Percentiles rank a stretch among this genome's conserved stretches.
These are phyloP conservation scores for Notolabrus celidotus DNA, from an alignment of 2,797 vertebrate genomes.

Conservation along the genomic window DNA sequence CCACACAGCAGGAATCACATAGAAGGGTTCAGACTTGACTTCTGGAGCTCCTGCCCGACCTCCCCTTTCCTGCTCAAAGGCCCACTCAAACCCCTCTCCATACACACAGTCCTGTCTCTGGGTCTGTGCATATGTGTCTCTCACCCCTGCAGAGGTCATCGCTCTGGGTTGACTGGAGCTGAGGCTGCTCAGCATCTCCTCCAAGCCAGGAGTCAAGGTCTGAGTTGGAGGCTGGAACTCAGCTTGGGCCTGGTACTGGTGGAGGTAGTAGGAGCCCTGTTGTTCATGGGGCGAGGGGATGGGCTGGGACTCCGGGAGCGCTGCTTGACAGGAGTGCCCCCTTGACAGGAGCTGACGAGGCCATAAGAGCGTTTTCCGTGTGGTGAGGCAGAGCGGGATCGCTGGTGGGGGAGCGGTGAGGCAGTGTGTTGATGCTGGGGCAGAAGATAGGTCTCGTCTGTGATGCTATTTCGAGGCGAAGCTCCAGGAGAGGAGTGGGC, in stretches of 20 bases:
- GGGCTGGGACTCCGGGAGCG: conserved; percentile 92
- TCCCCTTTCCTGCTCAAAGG: conserved; percentile 72
- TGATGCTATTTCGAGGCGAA: conserved; percentile 91
- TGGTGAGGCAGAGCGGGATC: conserved; percentile 93
- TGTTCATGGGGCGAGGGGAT: conserved; percentile 86
- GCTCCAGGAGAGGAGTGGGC: conserved; percentile 93
- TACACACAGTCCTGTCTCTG: conserved; percentile 86
- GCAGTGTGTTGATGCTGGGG: conserved; percentile 71
- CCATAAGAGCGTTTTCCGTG: conserved; percentile 92
- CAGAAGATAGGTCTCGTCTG: conserved; percentile 89
- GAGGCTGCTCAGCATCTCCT: conserved; percentile 87
- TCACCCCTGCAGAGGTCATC: conserved; percentile 85
- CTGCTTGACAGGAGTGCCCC: conserved; percentile 82
- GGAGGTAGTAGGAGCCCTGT: conserved; percentile 54
- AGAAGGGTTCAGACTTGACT: conserved; percentile 84
- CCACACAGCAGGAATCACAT: conserved; percentile 89
- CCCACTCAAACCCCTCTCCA: conserved; percentile 80
- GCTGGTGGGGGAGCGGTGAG: conserved; percentile 88
- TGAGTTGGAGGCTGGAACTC: conserved; percentile 56
- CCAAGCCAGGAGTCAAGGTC: conserved; percentile 75
- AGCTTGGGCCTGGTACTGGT: conserved; percentile 47
- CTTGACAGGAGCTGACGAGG: conserved; percentile 82
- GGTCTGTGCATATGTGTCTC: conserved; percentile 81
- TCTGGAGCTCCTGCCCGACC: conserved; percentile 66
- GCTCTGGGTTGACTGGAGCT: conserved; percentile 81